Evolutionary conservation across 2,797 vertebrate species (phyloP).

Genomic region (Melanotaenia boesemani): DNA sequence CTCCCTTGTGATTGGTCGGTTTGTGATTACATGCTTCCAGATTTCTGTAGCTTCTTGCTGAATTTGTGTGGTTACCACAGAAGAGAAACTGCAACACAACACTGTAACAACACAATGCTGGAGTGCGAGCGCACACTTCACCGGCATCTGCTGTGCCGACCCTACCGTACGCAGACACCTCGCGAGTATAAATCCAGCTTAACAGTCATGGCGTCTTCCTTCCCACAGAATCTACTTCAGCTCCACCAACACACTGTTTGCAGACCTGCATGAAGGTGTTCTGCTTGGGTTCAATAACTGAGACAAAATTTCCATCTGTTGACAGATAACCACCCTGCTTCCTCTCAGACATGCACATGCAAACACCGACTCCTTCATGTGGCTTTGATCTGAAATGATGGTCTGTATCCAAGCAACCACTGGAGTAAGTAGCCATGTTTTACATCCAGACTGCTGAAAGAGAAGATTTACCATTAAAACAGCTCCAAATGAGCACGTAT

Average conservation of each 20-base stretch:
- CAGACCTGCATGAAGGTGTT: neutral
- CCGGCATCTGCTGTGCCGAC: no score
- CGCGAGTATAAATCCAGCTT: no score
- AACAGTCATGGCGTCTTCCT: constrained; percentile 21
- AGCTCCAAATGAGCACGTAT: neutral
- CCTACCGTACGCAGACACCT: no score
- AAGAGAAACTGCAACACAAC: no score
- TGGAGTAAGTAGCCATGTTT: neutral
- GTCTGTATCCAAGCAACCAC: constrained; percentile 7
- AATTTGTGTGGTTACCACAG: no score
- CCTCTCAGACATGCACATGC: constrained; percentile 31
- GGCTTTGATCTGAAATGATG: constrained; percentile 47
- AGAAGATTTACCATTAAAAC: neutral
- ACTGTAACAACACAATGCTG: no score
- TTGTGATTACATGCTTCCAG: no score
- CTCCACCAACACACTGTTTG: constrained; percentile 1
- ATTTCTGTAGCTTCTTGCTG: no score
- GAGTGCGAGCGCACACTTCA: no score
- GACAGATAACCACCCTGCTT: constrained; percentile 32
- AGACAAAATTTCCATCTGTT: constrained; percentile 57
- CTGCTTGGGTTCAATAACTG: constrained; percentile 17
- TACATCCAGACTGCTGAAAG: neutral
- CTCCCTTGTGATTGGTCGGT: no score
- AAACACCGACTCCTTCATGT: neutral
- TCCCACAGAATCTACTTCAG: constrained; percentile 15